Conservation (phyloP, 2,113 vertebrate species). For the Peucedramus taeniatus region DNA sequence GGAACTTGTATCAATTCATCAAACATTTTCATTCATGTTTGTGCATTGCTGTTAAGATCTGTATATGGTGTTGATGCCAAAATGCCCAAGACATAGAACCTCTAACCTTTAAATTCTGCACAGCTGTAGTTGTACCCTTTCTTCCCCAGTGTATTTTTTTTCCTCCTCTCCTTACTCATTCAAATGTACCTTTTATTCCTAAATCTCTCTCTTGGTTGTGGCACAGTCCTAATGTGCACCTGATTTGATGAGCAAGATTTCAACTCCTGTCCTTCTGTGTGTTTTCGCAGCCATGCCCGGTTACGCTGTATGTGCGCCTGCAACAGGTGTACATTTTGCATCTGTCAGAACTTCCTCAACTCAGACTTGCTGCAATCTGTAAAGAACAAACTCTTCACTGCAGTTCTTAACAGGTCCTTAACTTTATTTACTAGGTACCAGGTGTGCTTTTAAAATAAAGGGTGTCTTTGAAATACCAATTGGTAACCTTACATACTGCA, state of each 20-base stretch:
- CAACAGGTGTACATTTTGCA: constrained; percentile 99
- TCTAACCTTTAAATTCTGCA: constrained; percentile 63
- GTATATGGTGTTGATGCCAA: neutral
- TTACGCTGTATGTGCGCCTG: constrained; percentile 96
- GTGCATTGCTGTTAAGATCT: constrained; percentile 7
- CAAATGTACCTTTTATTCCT: constrained; percentile 74
- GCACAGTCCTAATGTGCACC: constrained; percentile 70
- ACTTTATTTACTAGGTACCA: constrained; percentile 82
- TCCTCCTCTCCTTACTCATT: constrained; percentile 57
- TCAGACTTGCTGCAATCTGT: constrained; percentile 96
- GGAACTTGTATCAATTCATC: neutral
- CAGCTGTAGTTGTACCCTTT: constrained; percentile 75
- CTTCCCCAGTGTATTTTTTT: constrained; percentile 58
- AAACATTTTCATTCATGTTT: neutral
- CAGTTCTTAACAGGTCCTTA: constrained; percentile 94
- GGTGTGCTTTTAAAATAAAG: constrained; percentile 76
- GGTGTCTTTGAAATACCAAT: constrained; percentile 52
- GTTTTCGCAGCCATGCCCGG: constrained; percentile 93
- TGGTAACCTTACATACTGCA: constrained; percentile 50
- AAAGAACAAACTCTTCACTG: constrained; percentile 96
- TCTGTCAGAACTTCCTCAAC: constrained; percentile 99
- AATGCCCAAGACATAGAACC: neutral
- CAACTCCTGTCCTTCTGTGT: constrained; percentile 82
- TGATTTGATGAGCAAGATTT: constrained; percentile 72
- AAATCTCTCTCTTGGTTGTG: constrained; percentile 69